Evolutionary conservation across 2,797 vertebrate genomes (phyloP).

Genomic region (Moxostoma hubbsi): DNA sequence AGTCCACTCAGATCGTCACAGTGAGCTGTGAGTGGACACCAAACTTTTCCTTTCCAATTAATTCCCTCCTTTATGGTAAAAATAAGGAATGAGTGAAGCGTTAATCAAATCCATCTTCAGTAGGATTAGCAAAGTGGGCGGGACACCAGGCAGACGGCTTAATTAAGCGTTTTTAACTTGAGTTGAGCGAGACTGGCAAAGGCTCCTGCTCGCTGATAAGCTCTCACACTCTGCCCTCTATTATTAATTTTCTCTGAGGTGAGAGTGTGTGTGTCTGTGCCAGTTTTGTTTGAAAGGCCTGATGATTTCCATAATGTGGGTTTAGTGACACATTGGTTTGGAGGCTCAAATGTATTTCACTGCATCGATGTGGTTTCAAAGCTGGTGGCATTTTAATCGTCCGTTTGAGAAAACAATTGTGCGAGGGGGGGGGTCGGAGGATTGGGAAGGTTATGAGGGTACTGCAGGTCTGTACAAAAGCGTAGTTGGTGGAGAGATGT

Average conservation of each 20-base stretch:
- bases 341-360: conserved; percentile 25
- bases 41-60: conserved; percentile 46
- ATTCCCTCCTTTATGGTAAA: conserved; percentile 57
- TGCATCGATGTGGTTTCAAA: conserved; percentile 14
- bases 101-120: conserved; percentile 66
- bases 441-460: neutral
- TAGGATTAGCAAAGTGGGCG: conserved; percentile 38
- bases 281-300: conserved; percentile 15
- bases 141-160: conserved; percentile 60
- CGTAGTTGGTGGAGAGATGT: neutral
- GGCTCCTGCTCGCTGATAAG: conserved; percentile 53
- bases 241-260: conserved; percentile 64
- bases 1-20: conserved; percentile 75
- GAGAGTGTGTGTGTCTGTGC: conserved; percentile 20
- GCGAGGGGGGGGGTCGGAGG: neutral
- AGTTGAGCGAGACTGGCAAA: conserved; percentile 57
- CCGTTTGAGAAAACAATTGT: conserved; percentile 16
- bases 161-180: conserved; percentile 69
- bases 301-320: conserved; percentile 42
- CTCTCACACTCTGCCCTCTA: conserved; percentile 53
- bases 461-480: neutral
- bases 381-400: neutral
- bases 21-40: conserved; percentile 87
- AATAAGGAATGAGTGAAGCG: conserved; percentile 59
- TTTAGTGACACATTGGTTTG: conserved; percentile 20